Percentiles rank a stretch among this genome's conserved stretches.
phyloP scores from a whole-genome alignment of 1,140 invertebrate species.

The Trichogramma pretiosum region DNA sequence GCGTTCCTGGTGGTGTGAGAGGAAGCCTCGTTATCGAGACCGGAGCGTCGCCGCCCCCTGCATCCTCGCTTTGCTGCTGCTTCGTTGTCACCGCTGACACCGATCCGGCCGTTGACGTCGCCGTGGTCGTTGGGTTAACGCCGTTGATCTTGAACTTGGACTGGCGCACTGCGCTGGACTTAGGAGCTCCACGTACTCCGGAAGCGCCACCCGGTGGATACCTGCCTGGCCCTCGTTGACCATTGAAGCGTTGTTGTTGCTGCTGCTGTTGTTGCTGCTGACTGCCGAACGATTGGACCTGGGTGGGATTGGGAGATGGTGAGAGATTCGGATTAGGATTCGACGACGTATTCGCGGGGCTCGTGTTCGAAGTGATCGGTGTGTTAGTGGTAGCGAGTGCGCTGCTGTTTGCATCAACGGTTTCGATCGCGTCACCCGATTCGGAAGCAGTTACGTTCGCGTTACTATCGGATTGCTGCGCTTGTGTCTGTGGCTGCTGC shows the following conservation, averaged over 20 bases:
- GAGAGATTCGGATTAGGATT: slow-evolving; percentile 34
- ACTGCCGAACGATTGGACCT: slow-evolving; percentile 37
- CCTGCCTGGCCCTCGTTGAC: slow-evolving; percentile 14
- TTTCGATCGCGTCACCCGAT: no score
- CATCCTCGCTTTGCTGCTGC: slow-evolving; percentile 23
- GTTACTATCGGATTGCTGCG: not conserved
- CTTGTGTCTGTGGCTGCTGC: no score
- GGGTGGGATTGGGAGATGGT: slow-evolving; percentile 33
- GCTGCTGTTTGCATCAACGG: no score
- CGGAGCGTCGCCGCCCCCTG: slow-evolving; percentile 34
- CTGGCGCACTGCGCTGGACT: slow-evolving; percentile 13
- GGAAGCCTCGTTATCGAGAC: slow-evolving; percentile 25
- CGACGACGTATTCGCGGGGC: no score
- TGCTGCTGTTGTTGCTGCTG: slow-evolving; percentile 14
- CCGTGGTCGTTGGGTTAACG: no score
- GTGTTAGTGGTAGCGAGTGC: no score
- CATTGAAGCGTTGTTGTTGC: slow-evolving; percentile 16
- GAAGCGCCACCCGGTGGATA: slow-evolving; percentile 13
- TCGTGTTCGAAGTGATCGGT: no score
- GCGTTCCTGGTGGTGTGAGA: slow-evolving; percentile 36
- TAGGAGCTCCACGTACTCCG: slow-evolving; percentile 17
- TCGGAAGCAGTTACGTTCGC: no score
- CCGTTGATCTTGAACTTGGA: slow-evolving; percentile 41
- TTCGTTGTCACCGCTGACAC: slow-evolving; percentile 27
- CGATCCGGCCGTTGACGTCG: slow-evolving; percentile 13